Conservation (phyloP, 2,888 invertebrate species). For the Seladonia tumulorum region DNA sequence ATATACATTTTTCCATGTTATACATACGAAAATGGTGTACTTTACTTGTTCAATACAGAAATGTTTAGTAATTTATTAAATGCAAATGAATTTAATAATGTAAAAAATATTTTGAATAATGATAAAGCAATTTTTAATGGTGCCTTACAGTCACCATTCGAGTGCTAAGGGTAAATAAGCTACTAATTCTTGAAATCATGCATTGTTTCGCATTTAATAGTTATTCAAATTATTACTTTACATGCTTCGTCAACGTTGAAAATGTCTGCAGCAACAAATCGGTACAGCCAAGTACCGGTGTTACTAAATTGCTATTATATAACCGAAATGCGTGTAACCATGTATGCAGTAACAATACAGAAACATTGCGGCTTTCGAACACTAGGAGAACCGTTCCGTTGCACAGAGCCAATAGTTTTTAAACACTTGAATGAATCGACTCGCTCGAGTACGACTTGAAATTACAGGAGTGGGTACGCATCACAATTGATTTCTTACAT, state of each 20-base stretch:
- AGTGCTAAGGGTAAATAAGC: background rate
- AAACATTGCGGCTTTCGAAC: background rate
- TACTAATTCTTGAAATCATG: background rate
- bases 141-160: too few relatives aligned
- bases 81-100: too few relatives aligned
- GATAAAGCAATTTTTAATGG: too few relatives aligned
- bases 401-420: background rate
- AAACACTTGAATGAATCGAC: slow-evolving; percentile 19
- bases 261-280: background rate
- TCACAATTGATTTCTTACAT: slow-evolving; percentile 17
- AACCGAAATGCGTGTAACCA: background rate
- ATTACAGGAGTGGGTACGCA: slow-evolving; percentile 3
- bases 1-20: too few relatives aligned
- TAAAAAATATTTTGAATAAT: too few relatives aligned
- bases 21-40: too few relatives aligned
- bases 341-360: background rate
- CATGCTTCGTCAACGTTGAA: background rate
- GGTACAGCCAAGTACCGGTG: background rate
- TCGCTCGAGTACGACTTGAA: background rate
- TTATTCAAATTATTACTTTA: background rate
- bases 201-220: too few relatives aligned
- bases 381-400: background rate
- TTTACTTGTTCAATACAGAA: too few relatives aligned
- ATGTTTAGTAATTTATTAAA: too few relatives aligned
- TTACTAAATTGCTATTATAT: background rate